Evolutionary conservation across 2,888 invertebrate genomes (phyloP), one percentile per base, ranked within the genome.

Genomic region (Bugulina stolonifera): DNA sequence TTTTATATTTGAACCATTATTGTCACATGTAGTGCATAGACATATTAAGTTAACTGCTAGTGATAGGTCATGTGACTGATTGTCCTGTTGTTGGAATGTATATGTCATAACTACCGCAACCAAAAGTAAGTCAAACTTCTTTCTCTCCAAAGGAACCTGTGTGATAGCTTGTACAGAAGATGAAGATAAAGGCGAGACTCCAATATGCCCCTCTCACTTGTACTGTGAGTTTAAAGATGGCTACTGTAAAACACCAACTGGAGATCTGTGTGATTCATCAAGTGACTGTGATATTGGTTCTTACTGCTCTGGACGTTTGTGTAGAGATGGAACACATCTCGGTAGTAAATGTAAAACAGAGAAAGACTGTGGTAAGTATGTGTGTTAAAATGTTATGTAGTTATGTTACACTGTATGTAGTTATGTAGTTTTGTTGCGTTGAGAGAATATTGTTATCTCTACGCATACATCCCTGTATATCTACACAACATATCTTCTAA

Each of bases 181-280:
- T 55, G 55, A 25, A 23, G 55, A 18, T 43, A 43, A 43, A 5
- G 43, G 43, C 3, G 55, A 55, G 3, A 55, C 25, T 55, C 22
- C 55, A 23, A 18, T 18, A 18, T 55, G 55, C n/a, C 55, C 55
- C 3, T 55, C 55, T 55, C 55, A 55, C 25, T 25, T 55, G 55
- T 55, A 55, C 55, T 55, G 55, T 55, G 55, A 55, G 14, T 55
- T 25, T 23, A 3, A 55, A 55, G 55, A 18, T 55, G 55, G 55
- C 55, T 55, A 55, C 55, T 55, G 55, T 55, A 55, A 55, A 23
- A 55, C 55, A 5, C 22, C 55, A 3, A 55, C 22, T 23, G 55
- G 55, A 5, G 25, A 18, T 23, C 10, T 55, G 3, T 55, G 55
- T 55, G 55, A 55, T 23, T 23, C 55, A 18, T 55, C 55, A 3